phyloP scores from a whole-genome alignment of 2,888 invertebrate genomes.

The Trissoscelio sp. region DNA sequence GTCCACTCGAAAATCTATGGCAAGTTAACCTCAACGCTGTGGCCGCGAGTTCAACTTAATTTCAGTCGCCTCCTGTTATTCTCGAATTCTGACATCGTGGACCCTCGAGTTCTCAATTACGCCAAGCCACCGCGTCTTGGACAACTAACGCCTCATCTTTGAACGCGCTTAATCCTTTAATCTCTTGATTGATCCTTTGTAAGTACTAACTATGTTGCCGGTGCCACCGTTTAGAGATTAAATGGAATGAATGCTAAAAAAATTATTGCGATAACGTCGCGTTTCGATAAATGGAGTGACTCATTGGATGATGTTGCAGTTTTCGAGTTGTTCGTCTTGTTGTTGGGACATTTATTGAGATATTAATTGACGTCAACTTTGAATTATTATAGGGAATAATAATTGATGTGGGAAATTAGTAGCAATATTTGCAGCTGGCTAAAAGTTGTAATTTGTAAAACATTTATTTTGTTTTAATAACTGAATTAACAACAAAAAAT shows the following conservation, averaged over 20 bases:
- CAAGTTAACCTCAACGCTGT: slow-evolving; percentile 72
- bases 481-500: no score
- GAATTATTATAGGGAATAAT: neutral
- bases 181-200: slow-evolving; percentile 61
- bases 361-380: neutral
- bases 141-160: slow-evolving; percentile 63
- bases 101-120: slow-evolving; percentile 64
- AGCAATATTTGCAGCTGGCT: no score
- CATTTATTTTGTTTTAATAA: no score
- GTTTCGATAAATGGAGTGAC: slow-evolving; percentile 4
- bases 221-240: slow-evolving; percentile 3
- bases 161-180: slow-evolving; percentile 61
- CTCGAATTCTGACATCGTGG: slow-evolving; percentile 63
- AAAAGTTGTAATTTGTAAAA: no score
- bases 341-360: neutral
- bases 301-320: slow-evolving; percentile 16
- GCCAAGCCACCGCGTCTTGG: slow-evolving; percentile 48
- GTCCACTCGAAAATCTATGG: slow-evolving; percentile 78
- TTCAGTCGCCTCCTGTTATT: slow-evolving; percentile 68
- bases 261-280: slow-evolving; percentile 9
- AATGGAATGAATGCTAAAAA: slow-evolving; percentile 9
- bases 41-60: slow-evolving; percentile 64
- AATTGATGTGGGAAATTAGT: no score
- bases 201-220: slow-evolving; percentile 25
- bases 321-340: slow-evolving; percentile 1